Conservation (phyloP, 2,113 vertebrate genomes). For the Entomyzon cyanotis region DNA sequence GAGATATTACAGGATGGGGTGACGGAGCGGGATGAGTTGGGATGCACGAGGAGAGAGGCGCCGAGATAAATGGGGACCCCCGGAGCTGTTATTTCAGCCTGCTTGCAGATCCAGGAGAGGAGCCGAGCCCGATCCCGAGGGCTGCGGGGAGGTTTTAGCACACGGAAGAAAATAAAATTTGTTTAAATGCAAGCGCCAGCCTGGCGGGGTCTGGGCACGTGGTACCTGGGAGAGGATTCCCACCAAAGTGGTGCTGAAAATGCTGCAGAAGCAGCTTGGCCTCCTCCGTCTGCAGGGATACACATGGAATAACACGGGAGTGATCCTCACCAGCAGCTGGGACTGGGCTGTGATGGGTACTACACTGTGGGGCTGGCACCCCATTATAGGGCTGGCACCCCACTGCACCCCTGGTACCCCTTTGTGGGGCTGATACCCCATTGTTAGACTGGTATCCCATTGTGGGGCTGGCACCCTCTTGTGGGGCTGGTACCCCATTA, state of each 20-base stretch:
- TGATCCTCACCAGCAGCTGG: background rate
- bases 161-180: background rate
- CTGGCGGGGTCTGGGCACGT: background rate
- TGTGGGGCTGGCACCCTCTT: too few relatives aligned
- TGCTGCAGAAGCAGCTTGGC: accelerated
- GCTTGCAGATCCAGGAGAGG: background rate
- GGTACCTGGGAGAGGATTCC: background rate
- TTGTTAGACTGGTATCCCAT: background rate
- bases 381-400: background rate
- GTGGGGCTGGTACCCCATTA: background rate
- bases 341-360: background rate
- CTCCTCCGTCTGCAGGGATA: accelerated
- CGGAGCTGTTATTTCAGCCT: conserved; percentile 31
- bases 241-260: background rate
- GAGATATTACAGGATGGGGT: conserved; percentile 42
- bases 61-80: conserved; percentile 34
- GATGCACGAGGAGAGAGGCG: background rate
- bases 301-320: background rate
- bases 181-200: conserved; percentile 11
- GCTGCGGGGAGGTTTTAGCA: background rate
- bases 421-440: background rate
- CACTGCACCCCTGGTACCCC: background rate
- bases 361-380: background rate
- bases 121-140: background rate
- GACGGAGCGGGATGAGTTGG: conserved; percentile 25